Conservation (phyloP, 2,113 vertebrate species). For the Anser brachyrhynchus region DNA sequence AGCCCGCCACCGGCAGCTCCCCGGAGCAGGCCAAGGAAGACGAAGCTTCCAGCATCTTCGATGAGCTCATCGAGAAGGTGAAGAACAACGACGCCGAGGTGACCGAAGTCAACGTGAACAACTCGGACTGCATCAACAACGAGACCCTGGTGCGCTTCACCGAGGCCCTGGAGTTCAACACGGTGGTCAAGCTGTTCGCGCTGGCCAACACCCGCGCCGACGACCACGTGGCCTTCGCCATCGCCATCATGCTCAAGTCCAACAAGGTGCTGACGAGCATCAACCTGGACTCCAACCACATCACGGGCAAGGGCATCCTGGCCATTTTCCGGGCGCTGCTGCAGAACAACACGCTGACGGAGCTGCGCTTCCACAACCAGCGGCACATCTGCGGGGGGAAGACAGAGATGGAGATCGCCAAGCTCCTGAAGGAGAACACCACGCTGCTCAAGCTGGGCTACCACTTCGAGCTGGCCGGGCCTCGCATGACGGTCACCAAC, state of each 20-base stretch:
- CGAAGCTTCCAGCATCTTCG: constrained; percentile 89
- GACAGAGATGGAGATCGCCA: constrained; percentile 97
- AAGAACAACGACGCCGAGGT: constrained; percentile 83
- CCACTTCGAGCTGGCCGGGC: constrained; percentile 94
- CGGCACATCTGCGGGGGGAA: constrained; percentile 96
- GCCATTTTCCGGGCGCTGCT: constrained; percentile 92
- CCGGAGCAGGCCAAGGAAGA: constrained; percentile 72
- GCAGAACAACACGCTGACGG: constrained; percentile 89
- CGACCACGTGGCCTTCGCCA: constrained; percentile 93
- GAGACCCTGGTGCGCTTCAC: constrained; percentile 94
- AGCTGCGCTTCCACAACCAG: constrained; percentile 98
- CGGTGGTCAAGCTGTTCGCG: constrained; percentile 84
- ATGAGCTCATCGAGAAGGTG: constrained; percentile 90
- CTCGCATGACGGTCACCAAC: constrained; percentile 95
- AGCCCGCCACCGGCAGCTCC: not conserved
- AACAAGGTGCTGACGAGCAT: constrained; percentile 92
- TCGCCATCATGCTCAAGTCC: constrained; percentile 87
- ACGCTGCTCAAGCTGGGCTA: constrained; percentile 95
- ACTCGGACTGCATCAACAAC: constrained; percentile 93
- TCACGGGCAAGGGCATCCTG: constrained; percentile 93
- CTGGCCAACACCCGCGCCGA: constrained; percentile 94
- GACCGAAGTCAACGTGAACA: constrained; percentile 92
- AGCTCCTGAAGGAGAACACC: constrained; percentile 93
- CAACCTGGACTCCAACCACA: constrained; percentile 97
- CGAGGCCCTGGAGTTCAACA: constrained; percentile 90